These are phyloP conservation scores for Papilio polyxenes DNA, from an alignment of 1,140 invertebrate genomes.

Conservation along the genomic window DNA sequence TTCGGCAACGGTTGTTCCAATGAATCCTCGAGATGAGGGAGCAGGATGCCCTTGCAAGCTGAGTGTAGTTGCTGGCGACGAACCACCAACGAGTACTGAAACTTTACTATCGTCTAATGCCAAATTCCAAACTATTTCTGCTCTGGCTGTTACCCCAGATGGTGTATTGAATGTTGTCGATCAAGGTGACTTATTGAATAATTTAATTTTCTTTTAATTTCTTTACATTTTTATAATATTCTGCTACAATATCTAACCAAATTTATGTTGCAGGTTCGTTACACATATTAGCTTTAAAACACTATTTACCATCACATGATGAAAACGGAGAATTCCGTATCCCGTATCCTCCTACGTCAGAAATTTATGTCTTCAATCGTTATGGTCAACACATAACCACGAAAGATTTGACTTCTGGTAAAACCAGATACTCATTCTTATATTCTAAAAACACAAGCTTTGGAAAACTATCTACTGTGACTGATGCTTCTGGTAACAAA, in stretches of 20 bases:
- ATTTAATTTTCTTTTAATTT: not conserved
- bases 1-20: constrained; percentile 79
- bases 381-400: constrained; percentile 97
- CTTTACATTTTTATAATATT: not conserved
- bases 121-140: constrained; percentile 94
- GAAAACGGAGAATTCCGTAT: constrained; percentile 96
- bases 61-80: constrained; percentile 81
- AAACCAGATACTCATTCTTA: constrained; percentile 95
- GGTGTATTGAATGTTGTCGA: constrained; percentile 96
- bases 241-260: not conserved
- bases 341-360: constrained; percentile 93
- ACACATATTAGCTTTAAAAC: constrained; percentile 93
- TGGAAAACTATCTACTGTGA: constrained; percentile 95
- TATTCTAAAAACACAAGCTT: constrained; percentile 98
- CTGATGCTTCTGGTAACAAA: constrained; percentile 95
- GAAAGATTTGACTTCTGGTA: constrained; percentile 94
- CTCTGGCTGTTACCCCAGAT: constrained; percentile 95
- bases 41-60: constrained; percentile 81
- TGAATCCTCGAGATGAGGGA: constrained; percentile 71
- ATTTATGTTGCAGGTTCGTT: constrained; percentile 82
- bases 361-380: constrained; percentile 96
- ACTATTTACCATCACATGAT: constrained; percentile 93
- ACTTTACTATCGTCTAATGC: constrained; percentile 94
- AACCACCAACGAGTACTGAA: constrained; percentile 87
- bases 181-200: constrained; percentile 84